phyloP scores from a whole-genome alignment of 2,888 invertebrate species.

The Ochropacha duplaris region DNA sequence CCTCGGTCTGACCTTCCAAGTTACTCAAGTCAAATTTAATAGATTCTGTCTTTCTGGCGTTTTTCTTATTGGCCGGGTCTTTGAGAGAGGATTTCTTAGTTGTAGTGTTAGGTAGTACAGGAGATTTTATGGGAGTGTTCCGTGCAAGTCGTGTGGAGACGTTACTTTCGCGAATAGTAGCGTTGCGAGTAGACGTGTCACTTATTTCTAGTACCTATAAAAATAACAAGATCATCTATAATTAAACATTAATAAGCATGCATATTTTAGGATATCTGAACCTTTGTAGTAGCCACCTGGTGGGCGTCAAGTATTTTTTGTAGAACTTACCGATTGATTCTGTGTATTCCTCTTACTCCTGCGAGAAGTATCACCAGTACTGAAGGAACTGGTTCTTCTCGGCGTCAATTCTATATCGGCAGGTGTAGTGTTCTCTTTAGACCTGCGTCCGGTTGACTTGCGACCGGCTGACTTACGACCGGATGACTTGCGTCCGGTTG shows the following conservation, averaged over 20 bases:
- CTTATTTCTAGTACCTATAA: conserved; percentile 40
- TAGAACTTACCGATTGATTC: conserved; percentile 20
- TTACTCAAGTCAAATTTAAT: conserved; percentile 75
- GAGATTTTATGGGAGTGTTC: conserved; percentile 23
- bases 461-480: conserved; percentile 19
- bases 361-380: conserved; percentile 8
- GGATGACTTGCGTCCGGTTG: conserved; percentile 15
- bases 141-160: conserved; percentile 20
- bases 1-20: conserved; percentile 36
- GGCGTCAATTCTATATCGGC: conserved; percentile 11
- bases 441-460: conserved; percentile 5
- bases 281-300: too few relatives aligned
- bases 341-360: conserved; percentile 16
- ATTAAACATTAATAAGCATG: too few relatives aligned
- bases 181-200: conserved; percentile 31
- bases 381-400: conserved; percentile 7
- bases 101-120: conserved; percentile 40
- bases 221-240: conserved; percentile 9
- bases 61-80: conserved; percentile 45
- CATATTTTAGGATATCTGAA: too few relatives aligned
- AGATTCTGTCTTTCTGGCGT: conserved; percentile 57
- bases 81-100: conserved; percentile 66
- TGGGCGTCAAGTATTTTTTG: conserved; percentile 28
- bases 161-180: conserved; percentile 18
- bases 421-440: conserved; percentile 10